Evolutionary conservation across 2,113 vertebrate genomes (phyloP).

Genomic region (Mustela lutreola): DNA sequence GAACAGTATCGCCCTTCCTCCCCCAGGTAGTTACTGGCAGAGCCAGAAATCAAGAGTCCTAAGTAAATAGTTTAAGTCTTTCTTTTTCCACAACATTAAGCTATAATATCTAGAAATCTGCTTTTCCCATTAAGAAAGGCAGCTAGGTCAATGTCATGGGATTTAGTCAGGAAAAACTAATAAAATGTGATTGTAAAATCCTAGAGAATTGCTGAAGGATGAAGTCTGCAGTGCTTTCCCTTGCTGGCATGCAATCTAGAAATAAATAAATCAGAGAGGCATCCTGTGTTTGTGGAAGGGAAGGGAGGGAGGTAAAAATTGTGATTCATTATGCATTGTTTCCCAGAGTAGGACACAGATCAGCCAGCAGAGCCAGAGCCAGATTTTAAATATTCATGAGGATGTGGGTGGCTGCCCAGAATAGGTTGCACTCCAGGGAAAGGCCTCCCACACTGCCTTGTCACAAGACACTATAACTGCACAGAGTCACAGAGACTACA

Average conservation of each 20-base stretch:
- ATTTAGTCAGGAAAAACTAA: constrained; percentile 72
- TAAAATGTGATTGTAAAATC: constrained; percentile 75
- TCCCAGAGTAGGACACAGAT: constrained; percentile 57
- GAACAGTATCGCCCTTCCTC: neutral
- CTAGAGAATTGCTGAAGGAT: constrained; percentile 64
- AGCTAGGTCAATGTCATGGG: constrained; percentile 57
- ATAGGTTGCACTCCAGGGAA: constrained; percentile 67
- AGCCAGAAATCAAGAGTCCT: neutral
- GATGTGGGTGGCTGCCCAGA: constrained; percentile 74
- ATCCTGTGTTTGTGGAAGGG: constrained; percentile 52
- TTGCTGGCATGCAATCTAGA: constrained; percentile 59
- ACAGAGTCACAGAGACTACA: neutral
- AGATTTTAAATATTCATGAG: constrained; percentile 74
- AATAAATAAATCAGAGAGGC: constrained; percentile 77
- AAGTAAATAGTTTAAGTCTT: constrained; percentile 42
- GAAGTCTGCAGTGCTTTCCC: constrained; percentile 60
- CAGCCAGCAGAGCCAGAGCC: constrained; percentile 47
- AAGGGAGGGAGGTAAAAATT: constrained; percentile 5
- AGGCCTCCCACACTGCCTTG: neutral
- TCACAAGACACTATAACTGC: constrained; percentile 21
- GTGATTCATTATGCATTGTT: constrained; percentile 70
- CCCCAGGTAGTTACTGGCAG: neutral
- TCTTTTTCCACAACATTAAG: constrained; percentile 25
- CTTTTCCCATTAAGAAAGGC: constrained; percentile 60
- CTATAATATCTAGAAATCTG: constrained; percentile 51